Evolutionary conservation across 1,140 invertebrate genomes (phyloP), one percentile per base, ranked within the genome.

Genomic region (Drosophila burlai): DNA sequence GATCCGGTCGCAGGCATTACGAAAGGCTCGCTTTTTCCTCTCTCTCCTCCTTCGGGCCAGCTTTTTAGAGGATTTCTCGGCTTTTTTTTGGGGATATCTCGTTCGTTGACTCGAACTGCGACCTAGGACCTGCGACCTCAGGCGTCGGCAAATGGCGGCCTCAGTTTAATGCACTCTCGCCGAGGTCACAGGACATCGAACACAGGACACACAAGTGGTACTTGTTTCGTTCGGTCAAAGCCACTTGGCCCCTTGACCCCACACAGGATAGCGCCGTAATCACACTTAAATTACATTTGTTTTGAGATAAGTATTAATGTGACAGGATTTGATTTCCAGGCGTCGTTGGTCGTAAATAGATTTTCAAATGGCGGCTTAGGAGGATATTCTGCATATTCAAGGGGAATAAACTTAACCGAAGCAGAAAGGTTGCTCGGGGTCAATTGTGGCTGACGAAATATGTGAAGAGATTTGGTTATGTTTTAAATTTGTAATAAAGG

Each of bases 161-260:
- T 60, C 42, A 68, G 75, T 78, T 78, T 58, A 78, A 78, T 77
- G 75, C 74, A 78, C 75, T 58, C 75, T 29, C 38, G 40, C 38
- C 43, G 64, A 69, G 75, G 75, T 78, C 74, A 61, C 75, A 78
- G 75, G 75, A 67, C 75, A 69, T 69, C 67, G 68, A 47, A 57
- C 45, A 16, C 31, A 36, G 18, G 21, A 11, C 59, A 50, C 59
- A 50, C 21, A 52, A 29, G 46, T 47, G 49, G 24, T 36, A 7
- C 5, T 54, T 18, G 11, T 16, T n/a, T 58, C 16, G 49, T 18
- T 58, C 54, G 69, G 69, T 73, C 69, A 73, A 60, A 61, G 67
- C 49, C 67, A 60, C 31, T 52, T 60, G 55, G 54, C 54, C 69
- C 36, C 55, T 61, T 73, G 71, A 73, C 24, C 67, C 55, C 54